phyloP scores from a whole-genome alignment of 2,888 invertebrate species.

The Orgyia antiqua region DNA sequence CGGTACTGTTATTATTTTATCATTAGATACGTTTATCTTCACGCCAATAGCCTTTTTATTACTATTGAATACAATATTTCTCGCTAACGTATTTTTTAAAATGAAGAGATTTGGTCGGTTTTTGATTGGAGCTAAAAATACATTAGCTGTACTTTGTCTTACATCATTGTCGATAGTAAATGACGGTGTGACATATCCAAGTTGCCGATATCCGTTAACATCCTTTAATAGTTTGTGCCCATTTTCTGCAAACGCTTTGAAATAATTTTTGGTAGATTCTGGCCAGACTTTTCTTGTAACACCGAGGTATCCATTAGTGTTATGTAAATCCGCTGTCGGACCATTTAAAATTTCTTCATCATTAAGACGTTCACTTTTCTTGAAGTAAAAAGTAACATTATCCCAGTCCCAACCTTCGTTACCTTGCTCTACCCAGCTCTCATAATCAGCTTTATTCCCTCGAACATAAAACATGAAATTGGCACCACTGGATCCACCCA shows the following conservation, averaged over 20 bases:
- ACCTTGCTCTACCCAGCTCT: constrained; percentile 72
- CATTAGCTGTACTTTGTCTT: constrained; percentile 34
- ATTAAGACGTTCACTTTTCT: constrained; percentile 38
- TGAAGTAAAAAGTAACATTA: constrained; percentile 29
- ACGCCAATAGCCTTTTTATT: constrained; percentile 34
- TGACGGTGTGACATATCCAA: constrained; percentile 32
- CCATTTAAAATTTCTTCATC: constrained; percentile 28
- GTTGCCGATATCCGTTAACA: constrained; percentile 31
- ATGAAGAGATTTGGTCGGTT: constrained; percentile 35
- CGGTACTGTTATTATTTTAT: constrained; percentile 20
- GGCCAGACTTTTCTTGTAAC: constrained; percentile 41
- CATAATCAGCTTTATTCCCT: constrained; percentile 81
- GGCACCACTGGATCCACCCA: constrained; percentile 82
- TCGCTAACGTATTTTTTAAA: constrained; percentile 35
- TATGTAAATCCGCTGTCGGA: constrained; percentile 38
- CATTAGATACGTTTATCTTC: constrained; percentile 29
- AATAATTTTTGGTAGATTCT: constrained; percentile 47
- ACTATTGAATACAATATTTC: constrained; percentile 11
- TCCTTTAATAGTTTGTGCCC: constrained; percentile 34
- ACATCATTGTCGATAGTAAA: constrained; percentile 30
- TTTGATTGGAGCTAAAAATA: constrained; percentile 34
- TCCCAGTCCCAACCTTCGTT: constrained; percentile 62
- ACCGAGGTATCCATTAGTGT: constrained; percentile 32
- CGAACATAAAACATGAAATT: constrained; percentile 83
- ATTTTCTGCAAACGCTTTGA: constrained; percentile 34